Evolutionary conservation across 2,888 invertebrate genomes (phyloP).

Genomic region (Hirtodrosophila confusa): DNA sequence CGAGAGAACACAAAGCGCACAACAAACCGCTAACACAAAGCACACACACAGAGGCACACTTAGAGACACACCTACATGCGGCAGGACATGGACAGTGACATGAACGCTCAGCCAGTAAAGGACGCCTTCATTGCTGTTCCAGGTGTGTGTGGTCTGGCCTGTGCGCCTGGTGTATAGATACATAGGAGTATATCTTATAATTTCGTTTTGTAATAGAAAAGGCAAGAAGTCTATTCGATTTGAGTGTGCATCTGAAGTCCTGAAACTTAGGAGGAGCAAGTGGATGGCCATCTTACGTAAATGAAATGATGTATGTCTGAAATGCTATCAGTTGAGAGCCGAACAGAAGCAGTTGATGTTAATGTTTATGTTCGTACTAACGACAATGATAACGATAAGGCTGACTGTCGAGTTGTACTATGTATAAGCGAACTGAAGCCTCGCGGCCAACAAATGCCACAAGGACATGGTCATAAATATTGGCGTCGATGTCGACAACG

Average conservation of each 20-base stretch:
- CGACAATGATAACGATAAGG: slow-evolving; percentile 48
- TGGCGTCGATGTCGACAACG: slow-evolving; percentile 42
- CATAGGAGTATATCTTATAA: no score
- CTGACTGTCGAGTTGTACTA: slow-evolving; percentile 14
- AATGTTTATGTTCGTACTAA: slow-evolving; percentile 40
- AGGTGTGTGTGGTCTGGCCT: neutral
- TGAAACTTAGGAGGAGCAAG: no score
- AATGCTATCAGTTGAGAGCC: neutral
- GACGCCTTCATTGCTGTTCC: slow-evolving; percentile 51
- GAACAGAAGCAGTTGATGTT: slow-evolving; percentile 20
- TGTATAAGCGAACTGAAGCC: slow-evolving; percentile 22
- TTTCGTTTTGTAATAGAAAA: no score
- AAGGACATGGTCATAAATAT: slow-evolving; percentile 65
- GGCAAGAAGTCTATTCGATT: no score
- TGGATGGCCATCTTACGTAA: no score
- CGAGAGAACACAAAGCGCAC: slow-evolving; percentile 53
- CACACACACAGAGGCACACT: slow-evolving; percentile 2
- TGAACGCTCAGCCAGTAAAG: slow-evolving; percentile 40
- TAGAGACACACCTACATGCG: slow-evolving; percentile 6
- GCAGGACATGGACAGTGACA: slow-evolving; percentile 14
- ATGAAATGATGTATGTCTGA: no score
- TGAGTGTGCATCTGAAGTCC: no score
- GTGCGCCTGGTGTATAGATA: slow-evolving; percentile 14
- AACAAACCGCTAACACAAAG: slow-evolving; percentile 52
- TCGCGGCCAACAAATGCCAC: slow-evolving; percentile 43